Evolutionary conservation across 2,888 invertebrate species (phyloP), one percentile per base, ranked within the genome.

Genomic region (Aquatica leii): DNA sequence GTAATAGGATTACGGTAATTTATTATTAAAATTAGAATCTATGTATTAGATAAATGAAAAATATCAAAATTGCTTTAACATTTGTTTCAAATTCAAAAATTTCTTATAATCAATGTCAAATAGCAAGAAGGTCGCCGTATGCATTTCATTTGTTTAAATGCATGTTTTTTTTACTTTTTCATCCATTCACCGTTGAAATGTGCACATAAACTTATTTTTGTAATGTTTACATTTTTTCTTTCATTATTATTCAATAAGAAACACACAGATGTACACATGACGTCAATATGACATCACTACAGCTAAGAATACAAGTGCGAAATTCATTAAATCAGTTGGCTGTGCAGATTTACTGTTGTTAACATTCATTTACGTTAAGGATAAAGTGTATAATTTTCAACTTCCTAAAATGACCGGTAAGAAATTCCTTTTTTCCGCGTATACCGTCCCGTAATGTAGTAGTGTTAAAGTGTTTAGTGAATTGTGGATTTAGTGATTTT

Each of bases 401-500:
- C 37, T 11, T 37, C 12, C 11, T n/a, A 37, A 37, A 37, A 37
- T 37, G 37, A 12, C 18, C 41, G 59, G 55, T 65, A 53, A 56
- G 57, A n/a, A n/a, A n/a, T 20, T 21, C n/a, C 9, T 53, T 18
- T 37, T 53, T 37, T 37, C 14, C 18, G n/a, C 8, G 31, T 34
- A 14, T 37, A 17, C n/a, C 34, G 49, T n/a, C 11, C 11, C 21
- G 18, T 14, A 11, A 6, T 20, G 1, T 49, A 20, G 49, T 24
- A 12, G 21, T 24, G 50, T 18, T 35, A 31, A 56, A 52, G 62
- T 66, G 51, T 57, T 24, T 6, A 49, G 56, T 62, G 57, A 43
- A 37, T 43, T 55, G 50, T 52, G 46, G 50, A 41, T 43, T 40
- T 31, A 62, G 62, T 64, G 50, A 43, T 59, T 74, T 73, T 71